Evolutionary conservation across 2,888 invertebrate species (phyloP), one percentile per base, ranked within the genome.

Genomic region (Drepanosiphum platanoidis): DNA sequence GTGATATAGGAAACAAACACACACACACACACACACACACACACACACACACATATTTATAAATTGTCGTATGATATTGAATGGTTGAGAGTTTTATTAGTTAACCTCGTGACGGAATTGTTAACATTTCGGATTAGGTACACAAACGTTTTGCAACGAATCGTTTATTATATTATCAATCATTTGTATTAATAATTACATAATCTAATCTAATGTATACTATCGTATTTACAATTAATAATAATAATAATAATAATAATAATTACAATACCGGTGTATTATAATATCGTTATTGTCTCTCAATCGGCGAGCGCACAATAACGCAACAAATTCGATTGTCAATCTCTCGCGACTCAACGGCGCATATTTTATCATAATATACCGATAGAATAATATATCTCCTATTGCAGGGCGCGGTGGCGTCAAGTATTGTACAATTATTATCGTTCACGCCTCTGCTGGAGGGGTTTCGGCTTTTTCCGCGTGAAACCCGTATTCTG

Each of bases 401-500:
- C 39, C 7, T 7, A 39, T 9, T 9, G 39, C 9, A 7, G 39
- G 4, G 39, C 9, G 39, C 1, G 42, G 42, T 42, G 11, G 9
- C 9, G 13, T 9, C 42, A 8, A 9, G 22, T 22, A 52, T 18
- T 7, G 4, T 4, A 52, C 18, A 3, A 52, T 52, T 18, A 3
- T 18, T 52, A 2, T 22, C 3, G 8, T 34, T 86, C 68, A 86
- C 66, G n/a, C 18, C 30, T 83, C 77, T n/a, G n/a, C n/a, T n/a
- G n/a, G n/a, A 15, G 36, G 71, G 4, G 79, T 30, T 79, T 81
- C 68, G 15, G 86, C 86, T 39, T 87, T 80, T 75, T 89, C 89
- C 18, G 93, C 92, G 87, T 92, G 92, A 90, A 94, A 95, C 7
- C 95, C 95, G 81, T 91, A 91, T 86, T 93, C 90, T 0, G 95